phyloP scores from a whole-genome alignment of 2,888 invertebrate genomes.

The Drosophila affinis region DNA sequence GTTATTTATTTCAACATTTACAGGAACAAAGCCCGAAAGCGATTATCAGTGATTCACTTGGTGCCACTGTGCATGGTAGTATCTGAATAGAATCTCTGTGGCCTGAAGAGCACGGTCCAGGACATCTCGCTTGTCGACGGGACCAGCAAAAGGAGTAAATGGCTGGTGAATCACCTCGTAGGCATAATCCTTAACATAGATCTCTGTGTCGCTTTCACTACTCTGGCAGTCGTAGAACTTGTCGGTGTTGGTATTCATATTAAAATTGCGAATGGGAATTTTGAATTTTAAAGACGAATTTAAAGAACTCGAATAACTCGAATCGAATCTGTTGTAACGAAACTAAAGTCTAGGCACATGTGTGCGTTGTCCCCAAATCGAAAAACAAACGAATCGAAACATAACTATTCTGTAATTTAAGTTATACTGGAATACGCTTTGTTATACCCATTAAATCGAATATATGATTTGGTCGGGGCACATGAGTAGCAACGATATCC shows the following conservation, averaged over 20 bases:
- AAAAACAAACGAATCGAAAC: slow-evolving; percentile 2
- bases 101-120: not conserved
- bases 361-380: not conserved
- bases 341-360: not conserved
- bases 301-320: not conserved
- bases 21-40: not conserved
- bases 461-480: not conserved
- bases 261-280: not conserved
- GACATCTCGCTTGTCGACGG: not conserved
- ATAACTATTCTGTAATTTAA: slow-evolving; percentile 16
- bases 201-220: not conserved
- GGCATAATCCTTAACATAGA: not conserved
- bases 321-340: not conserved
- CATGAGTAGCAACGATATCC: not conserved
- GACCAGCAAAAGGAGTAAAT: not conserved
- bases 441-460: not conserved
- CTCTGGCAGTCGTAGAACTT: not conserved
- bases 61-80: not conserved
- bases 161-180: not conserved
- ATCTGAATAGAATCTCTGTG: not conserved
- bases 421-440: slow-evolving; percentile 3
- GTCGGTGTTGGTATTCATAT: not conserved
- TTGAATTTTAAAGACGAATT: not conserved
- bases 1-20: not conserved
- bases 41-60: not conserved